phyloP scores from a whole-genome alignment of 2,888 invertebrate genomes.

The Pterostichus niger region DNA sequence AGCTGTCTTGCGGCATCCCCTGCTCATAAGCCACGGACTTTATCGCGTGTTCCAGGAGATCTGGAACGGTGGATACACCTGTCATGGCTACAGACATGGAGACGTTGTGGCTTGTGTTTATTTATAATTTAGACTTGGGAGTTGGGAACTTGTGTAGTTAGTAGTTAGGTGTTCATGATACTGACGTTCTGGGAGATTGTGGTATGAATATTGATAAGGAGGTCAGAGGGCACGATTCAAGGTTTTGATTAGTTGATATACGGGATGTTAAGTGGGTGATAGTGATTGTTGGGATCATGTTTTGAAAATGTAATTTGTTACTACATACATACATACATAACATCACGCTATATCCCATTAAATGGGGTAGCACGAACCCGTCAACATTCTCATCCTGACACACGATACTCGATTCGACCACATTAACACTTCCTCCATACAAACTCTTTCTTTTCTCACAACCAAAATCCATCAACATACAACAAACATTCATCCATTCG shows the following conservation, averaged over 20 bases:
- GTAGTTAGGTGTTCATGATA: too few relatives aligned
- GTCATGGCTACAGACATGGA: neutral
- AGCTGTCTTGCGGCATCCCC: constrained; percentile 15
- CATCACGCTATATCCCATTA: too few relatives aligned
- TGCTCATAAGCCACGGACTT: constrained; percentile 5
- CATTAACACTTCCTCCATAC: too few relatives aligned
- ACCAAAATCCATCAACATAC: too few relatives aligned
- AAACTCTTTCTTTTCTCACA: too few relatives aligned
- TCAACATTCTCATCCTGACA: too few relatives aligned
- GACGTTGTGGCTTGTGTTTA: neutral
- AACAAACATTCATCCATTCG: too few relatives aligned
- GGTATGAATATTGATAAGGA: constrained; percentile 23
- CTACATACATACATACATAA: too few relatives aligned
- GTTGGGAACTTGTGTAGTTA: too few relatives aligned
- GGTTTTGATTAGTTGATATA: constrained; percentile 13
- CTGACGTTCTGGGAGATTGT: neutral
- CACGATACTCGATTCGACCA: too few relatives aligned
- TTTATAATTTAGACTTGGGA: neutral
- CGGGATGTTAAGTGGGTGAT: neutral
- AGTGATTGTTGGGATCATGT: neutral
- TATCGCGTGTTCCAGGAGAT: constrained; percentile 30
- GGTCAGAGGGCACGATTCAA: constrained; percentile 26
- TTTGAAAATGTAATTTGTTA: too few relatives aligned
- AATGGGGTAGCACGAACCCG: too few relatives aligned
- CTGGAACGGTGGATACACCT: constrained; percentile 18